Base-by-base conservation (phyloP, 2,113 vertebrate species). In the Amphiprion percula region DNA sequence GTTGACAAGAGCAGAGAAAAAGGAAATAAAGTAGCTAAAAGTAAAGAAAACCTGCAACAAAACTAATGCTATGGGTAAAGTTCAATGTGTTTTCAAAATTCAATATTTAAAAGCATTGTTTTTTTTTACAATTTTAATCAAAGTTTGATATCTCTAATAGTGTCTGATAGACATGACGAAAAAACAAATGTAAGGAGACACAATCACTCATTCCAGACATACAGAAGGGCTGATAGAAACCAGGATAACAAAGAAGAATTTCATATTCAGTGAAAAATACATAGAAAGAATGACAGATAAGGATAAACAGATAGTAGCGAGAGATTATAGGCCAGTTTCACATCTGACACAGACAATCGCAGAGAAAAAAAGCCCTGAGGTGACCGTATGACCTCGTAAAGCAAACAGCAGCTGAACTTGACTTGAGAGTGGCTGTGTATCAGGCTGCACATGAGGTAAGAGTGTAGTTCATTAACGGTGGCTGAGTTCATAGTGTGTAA, bases 261-360 rank as follows among this genome's bases (percentile, higher is more conserved):
- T 73, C 46, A 23, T 53, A 33, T 44, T 53, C 14, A 49, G 37
- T 65, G 17, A 70, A 49, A 47, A 41, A 68, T 26, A 30, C 14
- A 63, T 12, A 50, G 44, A 66, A 53, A 63, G 21, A 63, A 37
- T 14, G 44, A 65, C 28, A 54, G 52, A 71, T 54, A 5, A 28
- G 65, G n/a, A 28, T 10, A 19, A 33, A 17, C 10, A 15, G 24
- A 19, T 50, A 62, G 71, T 68, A 59, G 53, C 23, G 9, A 26
- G 28, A 68, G 50, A 79, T 75, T 89, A 65, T 14, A 24, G 75
- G 10, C 26, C 46, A 68, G 61, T 74, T 68, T 64, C 59, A 67
- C 72, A 66, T 73, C 19, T 78, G 62, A 81, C 47, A 9, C 75
- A 44, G 52, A 52, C 68, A 82, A 71, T 87, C 71, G 61, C 28